Conservation (phyloP, 2,113 vertebrate genomes). For the Ptilorrhoa leucosticta region DNA sequence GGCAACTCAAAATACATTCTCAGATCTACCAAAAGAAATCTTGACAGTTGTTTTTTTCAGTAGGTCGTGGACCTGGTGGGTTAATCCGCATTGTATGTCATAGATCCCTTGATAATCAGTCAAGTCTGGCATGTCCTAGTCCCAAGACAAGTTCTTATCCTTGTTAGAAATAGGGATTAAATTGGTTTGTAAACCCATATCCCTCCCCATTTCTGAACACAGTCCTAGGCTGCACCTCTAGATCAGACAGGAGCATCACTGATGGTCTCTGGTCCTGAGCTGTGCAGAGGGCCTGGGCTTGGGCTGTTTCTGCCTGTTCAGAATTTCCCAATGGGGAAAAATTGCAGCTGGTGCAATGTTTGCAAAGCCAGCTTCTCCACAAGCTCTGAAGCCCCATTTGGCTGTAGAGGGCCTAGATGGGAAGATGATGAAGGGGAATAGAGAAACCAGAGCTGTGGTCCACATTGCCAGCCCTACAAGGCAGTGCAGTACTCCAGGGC, state of each 20-base stretch:
- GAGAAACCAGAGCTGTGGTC: not conserved
- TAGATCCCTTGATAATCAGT: not conserved
- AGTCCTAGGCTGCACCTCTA: not conserved
- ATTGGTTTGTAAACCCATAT: not conserved
- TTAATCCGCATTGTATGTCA: not conserved
- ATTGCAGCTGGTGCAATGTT: rapidly evolving
- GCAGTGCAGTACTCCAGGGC: not conserved
- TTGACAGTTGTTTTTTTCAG: not conserved
- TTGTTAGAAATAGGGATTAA: not conserved
- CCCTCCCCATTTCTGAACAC: not conserved
- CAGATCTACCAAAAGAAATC: not conserved
- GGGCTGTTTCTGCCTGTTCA: not conserved
- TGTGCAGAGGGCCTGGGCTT: not conserved
- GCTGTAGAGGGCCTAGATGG: not conserved
- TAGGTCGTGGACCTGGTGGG: not conserved
- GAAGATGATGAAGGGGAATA: not conserved
- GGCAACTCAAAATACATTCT: not conserved
- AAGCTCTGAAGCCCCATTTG: not conserved
- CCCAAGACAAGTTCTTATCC: not conserved
- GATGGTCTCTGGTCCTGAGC: not conserved
- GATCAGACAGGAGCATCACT: not conserved
- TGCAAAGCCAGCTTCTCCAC: not conserved
- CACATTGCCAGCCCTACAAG: not conserved
- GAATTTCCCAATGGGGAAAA: not conserved
- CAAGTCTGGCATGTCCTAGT: not conserved